phyloP scores from a whole-genome alignment of 2,888 invertebrate species.

The Stegana nigrithorax region DNA sequence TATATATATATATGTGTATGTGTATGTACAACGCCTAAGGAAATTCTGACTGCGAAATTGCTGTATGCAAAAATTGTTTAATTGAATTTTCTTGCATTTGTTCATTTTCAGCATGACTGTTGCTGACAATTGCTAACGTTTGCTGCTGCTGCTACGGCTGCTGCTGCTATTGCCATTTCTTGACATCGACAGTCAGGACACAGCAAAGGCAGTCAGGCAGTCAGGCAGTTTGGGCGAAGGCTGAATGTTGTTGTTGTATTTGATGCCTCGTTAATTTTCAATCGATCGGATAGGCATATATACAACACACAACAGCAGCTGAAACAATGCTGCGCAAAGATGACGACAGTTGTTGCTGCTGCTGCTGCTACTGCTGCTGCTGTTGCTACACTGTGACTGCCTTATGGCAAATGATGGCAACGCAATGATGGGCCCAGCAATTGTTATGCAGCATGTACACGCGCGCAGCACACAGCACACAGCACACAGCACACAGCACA shows the following conservation, averaged over 20 bases:
- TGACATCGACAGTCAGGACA: slow-evolving; percentile 25
- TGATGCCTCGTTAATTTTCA: slow-evolving; percentile 35
- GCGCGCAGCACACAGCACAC: not conserved
- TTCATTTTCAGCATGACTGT: not conserved
- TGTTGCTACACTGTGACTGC: slow-evolving; percentile 22
- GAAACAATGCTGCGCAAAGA: not conserved
- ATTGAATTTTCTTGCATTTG: slow-evolving; percentile 9
- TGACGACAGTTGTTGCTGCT: slow-evolving; percentile 8
- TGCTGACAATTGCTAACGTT: slow-evolving; percentile 6
- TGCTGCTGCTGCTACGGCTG: not conserved
- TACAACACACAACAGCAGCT: not conserved
- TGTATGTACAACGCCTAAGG: no score
- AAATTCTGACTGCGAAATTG: no score
- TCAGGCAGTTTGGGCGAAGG: not conserved
- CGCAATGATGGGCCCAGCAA: no score
- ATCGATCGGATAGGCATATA: slow-evolving; percentile 35
- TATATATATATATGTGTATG: no score
- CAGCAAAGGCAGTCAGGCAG: slow-evolving; percentile 13
- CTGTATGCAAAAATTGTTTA: not conserved
- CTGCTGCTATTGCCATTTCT: no score
- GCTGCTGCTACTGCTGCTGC: slow-evolving; percentile 22
- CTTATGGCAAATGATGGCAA: slow-evolving; percentile 24
- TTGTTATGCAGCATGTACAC: not conserved
- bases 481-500: not conserved
- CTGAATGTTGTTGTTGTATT: slow-evolving; percentile 28